phyloP scores from a whole-genome alignment of 1,140 invertebrate species.

The Anoplolepis gracilipes region DNA sequence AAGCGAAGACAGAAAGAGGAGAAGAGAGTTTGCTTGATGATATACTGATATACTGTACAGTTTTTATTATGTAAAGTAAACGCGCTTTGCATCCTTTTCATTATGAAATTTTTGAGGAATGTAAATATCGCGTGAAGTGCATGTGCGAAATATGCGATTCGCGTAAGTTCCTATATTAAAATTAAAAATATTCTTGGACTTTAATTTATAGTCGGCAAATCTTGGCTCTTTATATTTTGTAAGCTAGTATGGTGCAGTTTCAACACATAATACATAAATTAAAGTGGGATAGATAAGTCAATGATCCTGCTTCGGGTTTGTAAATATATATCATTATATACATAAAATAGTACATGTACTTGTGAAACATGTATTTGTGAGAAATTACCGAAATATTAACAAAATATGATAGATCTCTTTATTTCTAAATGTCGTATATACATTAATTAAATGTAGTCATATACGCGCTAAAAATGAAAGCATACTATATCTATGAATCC shows the following conservation, averaged over 20 bases:
- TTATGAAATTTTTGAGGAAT: constrained; percentile 39
- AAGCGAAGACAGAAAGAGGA: constrained; percentile 2
- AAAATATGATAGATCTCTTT: constrained; percentile 39
- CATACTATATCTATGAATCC: background rate
- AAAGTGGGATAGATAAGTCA: background rate
- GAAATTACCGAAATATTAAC: constrained; percentile 30
- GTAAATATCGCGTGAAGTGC: constrained; percentile 55
- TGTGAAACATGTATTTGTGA: background rate
- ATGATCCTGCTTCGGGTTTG: constrained; percentile 28
- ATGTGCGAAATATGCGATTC: constrained; percentile 37
- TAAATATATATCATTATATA: constrained; percentile 54
- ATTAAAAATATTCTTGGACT: constrained; percentile 21
- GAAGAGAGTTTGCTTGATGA: background rate
- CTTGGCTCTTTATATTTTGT: constrained; percentile 35
- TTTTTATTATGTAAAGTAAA: constrained; percentile 54
- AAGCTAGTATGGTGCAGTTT: constrained; percentile 31
- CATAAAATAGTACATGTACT: constrained; percentile 21
- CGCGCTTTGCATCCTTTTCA: constrained; percentile 36
- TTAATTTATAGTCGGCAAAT: constrained; percentile 18
- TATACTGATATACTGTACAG: constrained; percentile 61
- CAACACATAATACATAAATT: constrained; percentile 39
- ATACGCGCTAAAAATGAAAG: constrained; percentile 1
- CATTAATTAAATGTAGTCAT: constrained; percentile 7
- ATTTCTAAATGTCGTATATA: constrained; percentile 32
- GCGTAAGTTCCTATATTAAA: constrained; percentile 49